Base-by-base conservation (phyloP, 35 echinoderm and acorn worm species). In the Amphiura filiformis region DNA sequence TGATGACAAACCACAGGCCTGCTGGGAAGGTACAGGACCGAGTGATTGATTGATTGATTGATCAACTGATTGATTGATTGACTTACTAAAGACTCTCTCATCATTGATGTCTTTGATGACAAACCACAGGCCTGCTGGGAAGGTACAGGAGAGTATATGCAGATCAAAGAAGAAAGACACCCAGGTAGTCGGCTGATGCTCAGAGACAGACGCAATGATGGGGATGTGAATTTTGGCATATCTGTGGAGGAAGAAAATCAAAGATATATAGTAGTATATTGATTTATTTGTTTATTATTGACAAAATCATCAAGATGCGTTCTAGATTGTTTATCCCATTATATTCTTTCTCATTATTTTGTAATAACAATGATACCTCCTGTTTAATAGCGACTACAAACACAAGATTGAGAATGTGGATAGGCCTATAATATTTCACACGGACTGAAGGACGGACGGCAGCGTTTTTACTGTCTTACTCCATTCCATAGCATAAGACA, bases 21-120 rank as follows among this genome's bases (percentile, higher is more conserved):
- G 95, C 95, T 37, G 95, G 95, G 44, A 97, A 97, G 34, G 92
- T 87, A 56, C 95, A 97, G 39, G 90, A 84, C 9, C 93, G 85
- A 38, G 94, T 89, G 40, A 11, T 7, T 52, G 20, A 52, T 11
- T 52, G 7, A 52, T 11, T n/a, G n/a, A n/a, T n/a, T n/a, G n/a
- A n/a, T n/a, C n/a, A n/a, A n/a, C n/a, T n/a, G n/a, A n/a, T n/a
- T n/a, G n/a, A n/a, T 11, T 52, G 20, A 11, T 7, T 52, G 7
- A 98, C 95, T 98, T 89, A 98, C 95, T 98, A 65, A 98, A 98
- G 78, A 98, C 95, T 89, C 95, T 89, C 85, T 98, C 95, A 79
- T 98, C 95, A 86, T 98, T 98, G 86, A 98, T 94, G 13, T 98
- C 92, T 80, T 98, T 98, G 75, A 98, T 98, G 57, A 91, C 92